Evolutionary conservation across 30 jellyfish, hydroid and myxozoan genomes (phyloP).

Genomic region (Hydra vulgaris): DNA sequence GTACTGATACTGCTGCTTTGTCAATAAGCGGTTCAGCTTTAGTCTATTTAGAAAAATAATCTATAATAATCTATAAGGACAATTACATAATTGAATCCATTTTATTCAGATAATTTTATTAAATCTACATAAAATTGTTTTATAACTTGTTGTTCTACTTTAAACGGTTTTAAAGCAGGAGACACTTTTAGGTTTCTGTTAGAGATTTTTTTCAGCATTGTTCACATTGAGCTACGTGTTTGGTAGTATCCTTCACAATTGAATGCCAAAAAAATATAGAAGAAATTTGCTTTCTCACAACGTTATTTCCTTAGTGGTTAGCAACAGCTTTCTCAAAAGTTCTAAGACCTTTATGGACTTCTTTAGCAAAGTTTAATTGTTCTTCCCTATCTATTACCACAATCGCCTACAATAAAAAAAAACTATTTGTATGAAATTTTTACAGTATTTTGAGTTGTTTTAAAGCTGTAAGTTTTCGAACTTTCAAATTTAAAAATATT

Average conservation of each 20-base stretch:
- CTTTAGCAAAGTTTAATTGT: no score
- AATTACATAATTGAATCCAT: background rate
- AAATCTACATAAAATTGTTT: background rate
- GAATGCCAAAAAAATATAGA: background rate
- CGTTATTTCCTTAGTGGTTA: background rate
- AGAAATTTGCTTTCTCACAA: background rate
- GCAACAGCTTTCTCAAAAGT: no score
- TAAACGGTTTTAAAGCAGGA: background rate
- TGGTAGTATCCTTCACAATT: background rate
- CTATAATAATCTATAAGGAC: background rate
- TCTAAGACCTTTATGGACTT: no score
- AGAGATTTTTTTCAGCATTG: background rate
- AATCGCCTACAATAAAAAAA: no score
- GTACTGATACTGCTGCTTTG: background rate
- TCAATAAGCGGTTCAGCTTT: background rate
- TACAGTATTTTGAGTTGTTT: no score
- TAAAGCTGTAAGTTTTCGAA: no score
- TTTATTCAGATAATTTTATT: background rate
- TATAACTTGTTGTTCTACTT: background rate
- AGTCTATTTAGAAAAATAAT: background rate
- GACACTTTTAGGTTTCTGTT: background rate
- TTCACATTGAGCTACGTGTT: background rate
- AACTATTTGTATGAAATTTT: no score
- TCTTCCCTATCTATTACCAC: no score
- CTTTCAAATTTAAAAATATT: no score